These are phyloP conservation scores for Rhabdomys pumilio DNA, from an alignment of 2,797 vertebrate genomes.

Conservation along the genomic window DNA sequence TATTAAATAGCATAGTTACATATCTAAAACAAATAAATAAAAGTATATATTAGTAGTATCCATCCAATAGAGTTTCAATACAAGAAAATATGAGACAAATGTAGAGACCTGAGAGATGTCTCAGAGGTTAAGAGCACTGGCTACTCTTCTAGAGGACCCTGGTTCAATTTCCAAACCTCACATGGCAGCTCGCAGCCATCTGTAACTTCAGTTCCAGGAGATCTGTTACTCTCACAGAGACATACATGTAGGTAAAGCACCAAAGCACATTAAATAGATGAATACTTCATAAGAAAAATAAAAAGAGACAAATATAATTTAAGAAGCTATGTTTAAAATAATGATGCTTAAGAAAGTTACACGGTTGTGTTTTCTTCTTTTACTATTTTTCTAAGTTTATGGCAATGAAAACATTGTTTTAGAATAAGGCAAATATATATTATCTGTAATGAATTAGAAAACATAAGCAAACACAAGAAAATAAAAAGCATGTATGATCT, in stretches of 20 bases:
- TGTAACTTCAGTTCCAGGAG: not conserved
- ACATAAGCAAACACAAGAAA: constrained; percentile 44
- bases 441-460: not conserved
- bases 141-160: not conserved
- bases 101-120: not conserved
- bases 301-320: not conserved
- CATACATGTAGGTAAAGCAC: not conserved
- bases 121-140: not conserved
- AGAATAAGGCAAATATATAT: not conserved
- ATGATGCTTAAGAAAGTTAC: not conserved
- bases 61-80: not conserved
- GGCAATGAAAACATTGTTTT: not conserved
- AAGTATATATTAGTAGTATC: not conserved
- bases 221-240: not conserved
- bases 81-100: constrained; percentile 10
- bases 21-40: constrained; percentile 42
- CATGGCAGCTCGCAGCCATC: not conserved
- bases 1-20: not conserved
- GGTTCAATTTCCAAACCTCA: not conserved
- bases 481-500: not conserved
- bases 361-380: not conserved
- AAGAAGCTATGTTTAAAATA: not conserved
- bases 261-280: not conserved
- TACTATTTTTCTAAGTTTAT: constrained; percentile 43
- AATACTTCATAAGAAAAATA: not conserved